Percentiles rank a stretch among this genome's conserved stretches.
Evolutionary conservation across 2,797 vertebrate species (phyloP).

Genomic region (Peromyscus attwateri): DNA sequence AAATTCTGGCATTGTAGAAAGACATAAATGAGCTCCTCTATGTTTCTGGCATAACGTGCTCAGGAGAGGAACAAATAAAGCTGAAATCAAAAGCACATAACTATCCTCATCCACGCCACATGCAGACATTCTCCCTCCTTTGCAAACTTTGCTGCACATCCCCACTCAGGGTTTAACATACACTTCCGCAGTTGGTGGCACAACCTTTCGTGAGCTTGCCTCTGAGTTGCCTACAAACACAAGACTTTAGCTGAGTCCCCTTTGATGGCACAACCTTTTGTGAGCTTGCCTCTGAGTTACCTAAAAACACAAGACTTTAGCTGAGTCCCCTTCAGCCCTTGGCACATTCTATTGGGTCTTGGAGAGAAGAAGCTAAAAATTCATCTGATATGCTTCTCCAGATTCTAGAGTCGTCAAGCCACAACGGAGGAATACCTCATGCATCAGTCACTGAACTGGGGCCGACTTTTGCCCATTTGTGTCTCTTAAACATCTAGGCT

Average conservation of each 20-base stretch:
- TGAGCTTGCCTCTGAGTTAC: background rate
- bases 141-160: too few species aligned
- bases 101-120: background rate
- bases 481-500: slow-evolving; percentile 23
- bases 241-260: background rate
- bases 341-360: slow-evolving; percentile 15
- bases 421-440: background rate
- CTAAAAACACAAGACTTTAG: background rate
- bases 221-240: background rate
- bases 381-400: background rate
- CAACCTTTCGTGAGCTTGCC: background rate
- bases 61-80: background rate
- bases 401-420: background rate
- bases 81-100: background rate
- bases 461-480: background rate
- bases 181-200: background rate
- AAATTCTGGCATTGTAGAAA: background rate
- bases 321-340: slow-evolving; percentile 4
- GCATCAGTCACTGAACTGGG: background rate
- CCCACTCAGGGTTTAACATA: background rate
- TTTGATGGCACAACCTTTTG: background rate
- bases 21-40: background rate
- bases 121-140: too few species aligned
- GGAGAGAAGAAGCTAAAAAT: slow-evolving; percentile 58
- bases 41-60: background rate